A percentile compares a stretch with the other conserved stretches of the same genome.
phyloP scores from a whole-genome alignment of 2,888 invertebrate species.

The Spodoptera littoralis region DNA sequence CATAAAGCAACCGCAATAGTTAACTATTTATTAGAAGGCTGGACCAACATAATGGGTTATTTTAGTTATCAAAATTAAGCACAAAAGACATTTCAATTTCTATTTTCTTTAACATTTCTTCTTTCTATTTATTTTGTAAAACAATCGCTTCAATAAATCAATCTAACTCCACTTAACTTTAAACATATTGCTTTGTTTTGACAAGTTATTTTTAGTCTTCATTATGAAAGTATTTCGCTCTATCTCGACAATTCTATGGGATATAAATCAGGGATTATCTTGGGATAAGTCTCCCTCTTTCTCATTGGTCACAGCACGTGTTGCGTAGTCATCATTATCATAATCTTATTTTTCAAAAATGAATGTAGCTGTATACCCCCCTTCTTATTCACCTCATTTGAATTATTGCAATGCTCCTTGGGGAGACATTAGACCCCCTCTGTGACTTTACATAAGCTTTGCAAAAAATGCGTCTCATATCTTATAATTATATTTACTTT shows the following conservation, averaged over 20 bases:
- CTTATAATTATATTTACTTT: conserved; percentile 18
- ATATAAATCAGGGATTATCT: conserved; percentile 62
- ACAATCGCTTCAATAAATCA: conserved; percentile 50
- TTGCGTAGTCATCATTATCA: conserved; percentile 70
- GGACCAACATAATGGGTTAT: conserved; percentile 1
- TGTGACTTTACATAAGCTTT: conserved; percentile 26
- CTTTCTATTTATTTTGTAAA: conserved; percentile 14
- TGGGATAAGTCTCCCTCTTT: conserved; percentile 54
- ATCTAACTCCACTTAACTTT: conserved; percentile 33
- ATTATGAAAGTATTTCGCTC: conserved; percentile 21
- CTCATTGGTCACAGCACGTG: conserved; percentile 62
- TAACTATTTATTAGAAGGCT: background rate
- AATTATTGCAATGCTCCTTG: conserved; percentile 67
- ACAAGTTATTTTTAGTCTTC: conserved; percentile 43
- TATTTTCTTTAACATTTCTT: background rate
- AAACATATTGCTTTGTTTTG: conserved; percentile 44
- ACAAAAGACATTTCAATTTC: conserved; percentile 10
- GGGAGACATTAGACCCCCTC: conserved; percentile 63
- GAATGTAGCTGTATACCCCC: conserved; percentile 62
- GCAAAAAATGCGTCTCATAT: conserved; percentile 26
- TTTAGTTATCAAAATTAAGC: too few relatives aligned
- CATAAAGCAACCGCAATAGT: conserved; percentile 3
- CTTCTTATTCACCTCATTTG: conserved; percentile 70
- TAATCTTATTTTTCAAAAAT: conserved; percentile 75
- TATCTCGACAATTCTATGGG: conserved; percentile 31